These are phyloP conservation scores for Synergus laeviventris DNA, from an alignment of 2,888 invertebrate species.

Conservation along the genomic window DNA sequence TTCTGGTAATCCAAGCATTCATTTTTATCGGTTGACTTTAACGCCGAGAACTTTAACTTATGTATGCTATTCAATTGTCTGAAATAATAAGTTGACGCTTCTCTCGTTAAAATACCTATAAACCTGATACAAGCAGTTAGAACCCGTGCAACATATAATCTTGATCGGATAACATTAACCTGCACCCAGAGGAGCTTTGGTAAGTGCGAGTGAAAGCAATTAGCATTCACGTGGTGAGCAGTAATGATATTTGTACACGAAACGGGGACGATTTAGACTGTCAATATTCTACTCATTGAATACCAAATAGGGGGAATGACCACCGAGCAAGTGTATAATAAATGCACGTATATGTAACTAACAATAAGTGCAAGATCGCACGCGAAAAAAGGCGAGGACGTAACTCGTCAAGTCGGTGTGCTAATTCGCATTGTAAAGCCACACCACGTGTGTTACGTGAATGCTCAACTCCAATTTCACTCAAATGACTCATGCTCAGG, in stretches of 20 bases:
- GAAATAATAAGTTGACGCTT: not conserved
- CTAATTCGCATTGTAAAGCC: constrained; percentile 29
- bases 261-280: constrained; percentile 38
- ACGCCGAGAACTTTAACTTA: too few species aligned
- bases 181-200: not conserved
- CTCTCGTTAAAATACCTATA: constrained; percentile 18
- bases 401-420: constrained; percentile 30
- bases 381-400: constrained; percentile 33
- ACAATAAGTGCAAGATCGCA: constrained; percentile 24
- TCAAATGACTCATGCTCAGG: constrained; percentile 26
- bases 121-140: not conserved
- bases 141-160: not conserved
- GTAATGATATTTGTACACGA: constrained; percentile 29
- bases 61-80: not conserved
- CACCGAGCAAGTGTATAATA: not conserved
- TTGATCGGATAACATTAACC: not conserved
- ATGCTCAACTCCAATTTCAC: constrained; percentile 13
- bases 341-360: not conserved
- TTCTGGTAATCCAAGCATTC: too few species aligned
- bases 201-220: constrained; percentile 10
- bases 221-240: constrained; percentile 36
- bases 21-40: too few species aligned
- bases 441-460: constrained; percentile 31
- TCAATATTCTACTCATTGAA: not conserved
- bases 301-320: constrained; percentile 12